Conservation (phyloP, 1,140 invertebrate genomes). For the Calephelis nemesis region DNA sequence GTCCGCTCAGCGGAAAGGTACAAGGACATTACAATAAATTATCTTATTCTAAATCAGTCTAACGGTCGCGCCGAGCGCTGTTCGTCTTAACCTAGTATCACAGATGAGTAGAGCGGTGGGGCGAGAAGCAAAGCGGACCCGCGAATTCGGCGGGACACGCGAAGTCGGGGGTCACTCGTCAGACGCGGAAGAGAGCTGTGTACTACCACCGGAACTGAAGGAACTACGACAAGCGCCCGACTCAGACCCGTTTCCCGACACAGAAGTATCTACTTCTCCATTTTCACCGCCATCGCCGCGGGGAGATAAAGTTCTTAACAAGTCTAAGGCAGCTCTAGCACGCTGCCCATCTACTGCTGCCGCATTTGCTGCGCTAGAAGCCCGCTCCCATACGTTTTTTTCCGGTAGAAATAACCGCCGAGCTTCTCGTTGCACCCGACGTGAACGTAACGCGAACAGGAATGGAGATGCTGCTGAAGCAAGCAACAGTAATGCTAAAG, state of each 20-base stretch:
- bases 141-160: slow-evolving; percentile 38
- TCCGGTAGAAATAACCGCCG: slow-evolving; percentile 59
- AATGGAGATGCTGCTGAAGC: slow-evolving; percentile 87
- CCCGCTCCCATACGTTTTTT: slow-evolving; percentile 64
- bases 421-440: slow-evolving; percentile 86
- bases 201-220: slow-evolving; percentile 72
- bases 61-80: slow-evolving; percentile 70
- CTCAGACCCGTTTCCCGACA: slow-evolving; percentile 50
- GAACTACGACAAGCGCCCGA: slow-evolving; percentile 55
- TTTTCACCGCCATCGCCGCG: slow-evolving; percentile 47
- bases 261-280: slow-evolving; percentile 80
- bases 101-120: slow-evolving; percentile 76
- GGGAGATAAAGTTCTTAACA: slow-evolving; percentile 64
- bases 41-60: slow-evolving; percentile 77
- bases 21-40: slow-evolving; percentile 74
- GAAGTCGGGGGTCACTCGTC: slow-evolving; percentile 64
- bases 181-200: slow-evolving; percentile 68
- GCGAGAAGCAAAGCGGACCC: slow-evolving; percentile 56
- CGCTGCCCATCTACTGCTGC: slow-evolving; percentile 62
- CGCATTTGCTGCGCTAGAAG: slow-evolving; percentile 46
- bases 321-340: slow-evolving; percentile 62
- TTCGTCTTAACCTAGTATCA: slow-evolving; percentile 73
- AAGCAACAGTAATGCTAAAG: slow-evolving; percentile 83
- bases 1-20: slow-evolving; percentile 76
- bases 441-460: slow-evolving; percentile 88